Base-by-base conservation (phyloP, 2,113 vertebrate genomes). In the Pollimyrus isidori region DNA sequence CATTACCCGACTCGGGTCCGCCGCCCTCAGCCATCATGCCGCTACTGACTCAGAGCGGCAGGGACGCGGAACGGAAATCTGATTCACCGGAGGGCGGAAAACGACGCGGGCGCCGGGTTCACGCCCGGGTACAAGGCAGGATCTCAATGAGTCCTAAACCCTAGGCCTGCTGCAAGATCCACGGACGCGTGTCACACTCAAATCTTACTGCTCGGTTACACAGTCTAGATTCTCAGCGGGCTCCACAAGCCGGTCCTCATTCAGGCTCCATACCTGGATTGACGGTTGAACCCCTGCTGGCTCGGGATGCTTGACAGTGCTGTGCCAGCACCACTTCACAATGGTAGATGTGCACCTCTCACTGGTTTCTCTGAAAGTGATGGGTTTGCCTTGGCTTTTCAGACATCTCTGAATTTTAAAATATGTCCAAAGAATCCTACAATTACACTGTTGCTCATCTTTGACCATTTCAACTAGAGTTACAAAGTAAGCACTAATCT, bases 11-110 rank as follows among this genome's bases (percentile, higher is more conserved):
- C 90, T 96, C 96, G 93, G 96, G 95, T 96, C 95, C 96, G 94
- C 96, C 96, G 96, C 96, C 96, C 93, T 96, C 96, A 92, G 96
- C 96, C 96, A 96, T 96, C 95, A 94, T 95, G 94, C 92, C 94
- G 93, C 87, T 92, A 95, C 88, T 96, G 92, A 93, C 92, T 93
- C 93, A 93, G 93, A 92, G 89, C 92, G 93, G 91, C 93, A 93
- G 93, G 92, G 94, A 93, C 93, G 93, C 88, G 86, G 48, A 90
- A 84, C 80, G 87, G 76, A 91, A 90, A 89, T 89, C 49, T 52
- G 89, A 90, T 56, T 87, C 58, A 89, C 88, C 88, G 90, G 56
- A 1, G 89, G 21, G 83, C 90, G 91, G 91, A 92, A 84, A 84
- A 48, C 89, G n/a, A 73, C 69, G 13, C 82, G 56, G 30, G 53